Evolutionary conservation across 1,140 invertebrate genomes (phyloP).

Genomic region (Drosophila novamexicana): DNA sequence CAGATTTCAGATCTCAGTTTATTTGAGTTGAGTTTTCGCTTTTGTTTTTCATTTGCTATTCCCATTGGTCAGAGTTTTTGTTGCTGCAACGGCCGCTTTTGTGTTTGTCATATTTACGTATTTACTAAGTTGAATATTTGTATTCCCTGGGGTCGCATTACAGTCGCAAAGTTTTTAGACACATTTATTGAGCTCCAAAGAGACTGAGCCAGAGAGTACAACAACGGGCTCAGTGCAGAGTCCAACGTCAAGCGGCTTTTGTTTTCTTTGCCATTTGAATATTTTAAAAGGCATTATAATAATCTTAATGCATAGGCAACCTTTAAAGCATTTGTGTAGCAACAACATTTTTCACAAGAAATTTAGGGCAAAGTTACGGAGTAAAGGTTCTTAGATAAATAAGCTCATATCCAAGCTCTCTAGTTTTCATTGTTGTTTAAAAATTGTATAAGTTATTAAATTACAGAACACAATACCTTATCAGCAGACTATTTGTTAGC

Average conservation of each 20-base stretch:
- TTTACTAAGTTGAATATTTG: slow-evolving; percentile 54
- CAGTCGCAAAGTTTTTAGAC: slow-evolving; percentile 61
- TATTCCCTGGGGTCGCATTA: slow-evolving; percentile 72
- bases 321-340: slow-evolving; percentile 48
- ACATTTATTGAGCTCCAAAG: slow-evolving; percentile 49
- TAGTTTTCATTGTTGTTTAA: neutral
- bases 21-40: slow-evolving; percentile 47
- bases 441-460: neutral
- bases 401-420: neutral
- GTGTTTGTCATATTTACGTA: slow-evolving; percentile 45
- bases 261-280: slow-evolving; percentile 60
- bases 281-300: slow-evolving; percentile 56
- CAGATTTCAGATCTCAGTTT: slow-evolving; percentile 47
- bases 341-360: slow-evolving; percentile 4
- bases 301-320: slow-evolving; percentile 63
- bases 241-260: slow-evolving; percentile 29
- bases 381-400: neutral
- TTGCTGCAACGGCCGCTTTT: slow-evolving; percentile 29
- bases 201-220: slow-evolving; percentile 18
- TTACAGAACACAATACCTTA: neutral
- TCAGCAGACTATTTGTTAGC: neutral
- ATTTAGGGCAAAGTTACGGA: neutral
- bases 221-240: slow-evolving; percentile 6
- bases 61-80: slow-evolving; percentile 66
- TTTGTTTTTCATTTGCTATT: slow-evolving; percentile 71